A percentile compares a stretch with the other conserved stretches of the same genome.
Conservation (phyloP, 2,113 vertebrate genomes). For the Synchiropus splendidus region DNA sequence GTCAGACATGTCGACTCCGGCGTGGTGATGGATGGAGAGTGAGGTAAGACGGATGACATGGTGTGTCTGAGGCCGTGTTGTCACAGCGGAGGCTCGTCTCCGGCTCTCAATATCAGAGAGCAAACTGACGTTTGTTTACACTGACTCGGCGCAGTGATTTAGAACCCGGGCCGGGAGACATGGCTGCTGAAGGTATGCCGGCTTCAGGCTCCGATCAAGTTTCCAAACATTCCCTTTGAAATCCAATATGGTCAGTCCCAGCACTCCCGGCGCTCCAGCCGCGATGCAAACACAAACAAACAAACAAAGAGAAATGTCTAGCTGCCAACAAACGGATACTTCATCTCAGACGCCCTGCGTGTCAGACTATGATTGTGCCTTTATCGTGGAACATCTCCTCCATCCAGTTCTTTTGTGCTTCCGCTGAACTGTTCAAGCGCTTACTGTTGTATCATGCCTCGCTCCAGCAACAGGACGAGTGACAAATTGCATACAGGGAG, state of each 20-base stretch:
- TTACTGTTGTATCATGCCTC: no score
- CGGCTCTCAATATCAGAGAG: slow-evolving; percentile 66
- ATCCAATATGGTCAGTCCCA: slow-evolving; percentile 50
- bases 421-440: no score
- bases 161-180: slow-evolving; percentile 52
- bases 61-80: slow-evolving; percentile 65
- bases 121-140: slow-evolving; percentile 70
- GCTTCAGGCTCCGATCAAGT: slow-evolving; percentile 52
- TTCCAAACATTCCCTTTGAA: slow-evolving; percentile 70
- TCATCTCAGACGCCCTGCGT: no score
- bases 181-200: slow-evolving; percentile 46
- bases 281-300: slow-evolving; percentile 24
- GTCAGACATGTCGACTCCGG: slow-evolving; percentile 72
- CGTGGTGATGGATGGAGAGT: slow-evolving; percentile 69
- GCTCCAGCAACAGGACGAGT: no score
- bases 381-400: not conserved
- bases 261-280: slow-evolving; percentile 30
- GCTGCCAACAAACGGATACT: not conserved
- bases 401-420: no score
- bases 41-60: slow-evolving; percentile 68
- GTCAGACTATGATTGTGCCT: no score
- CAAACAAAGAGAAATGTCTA: slow-evolving; percentile 24
- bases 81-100: slow-evolving; percentile 57
- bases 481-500: no score
- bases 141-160: slow-evolving; percentile 64